Evolutionary conservation across 2,113 vertebrate species (phyloP).

Genomic region (Nyctibius bracteatus): DNA sequence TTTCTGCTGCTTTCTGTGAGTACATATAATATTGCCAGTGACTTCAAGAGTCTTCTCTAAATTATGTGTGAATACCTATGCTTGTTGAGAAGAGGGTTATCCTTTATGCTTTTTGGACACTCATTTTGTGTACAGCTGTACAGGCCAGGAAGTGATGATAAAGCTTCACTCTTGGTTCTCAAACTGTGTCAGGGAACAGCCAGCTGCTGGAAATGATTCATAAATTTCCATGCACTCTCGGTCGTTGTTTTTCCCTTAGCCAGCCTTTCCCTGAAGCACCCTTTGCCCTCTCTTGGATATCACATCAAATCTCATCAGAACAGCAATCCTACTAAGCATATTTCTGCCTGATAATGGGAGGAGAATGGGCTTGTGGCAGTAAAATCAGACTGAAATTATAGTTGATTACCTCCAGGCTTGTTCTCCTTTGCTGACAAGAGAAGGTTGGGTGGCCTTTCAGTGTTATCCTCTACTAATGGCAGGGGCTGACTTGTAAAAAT

Average conservation of each 20-base stretch:
- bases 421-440: background rate
- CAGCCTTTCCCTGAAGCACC: background rate
- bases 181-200: background rate
- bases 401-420: background rate
- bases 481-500: background rate
- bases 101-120: background rate
- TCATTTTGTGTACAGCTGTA: background rate
- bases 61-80: background rate
- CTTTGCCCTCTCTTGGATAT: background rate
- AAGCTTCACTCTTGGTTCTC: background rate
- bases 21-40: background rate
- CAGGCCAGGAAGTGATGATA: background rate
- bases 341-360: background rate
- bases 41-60: background rate
- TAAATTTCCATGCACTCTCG: background rate
- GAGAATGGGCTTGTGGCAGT: background rate
- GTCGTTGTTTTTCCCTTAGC: background rate
- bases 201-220: background rate
- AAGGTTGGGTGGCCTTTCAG: background rate
- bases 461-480: background rate
- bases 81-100: background rate
- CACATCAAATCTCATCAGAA: background rate
- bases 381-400: background rate
- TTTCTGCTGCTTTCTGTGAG: background rate
- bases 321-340: background rate